Evolutionary conservation across 2,797 vertebrate genomes (phyloP).

Genomic region (Rhynchonycteris naso): DNA sequence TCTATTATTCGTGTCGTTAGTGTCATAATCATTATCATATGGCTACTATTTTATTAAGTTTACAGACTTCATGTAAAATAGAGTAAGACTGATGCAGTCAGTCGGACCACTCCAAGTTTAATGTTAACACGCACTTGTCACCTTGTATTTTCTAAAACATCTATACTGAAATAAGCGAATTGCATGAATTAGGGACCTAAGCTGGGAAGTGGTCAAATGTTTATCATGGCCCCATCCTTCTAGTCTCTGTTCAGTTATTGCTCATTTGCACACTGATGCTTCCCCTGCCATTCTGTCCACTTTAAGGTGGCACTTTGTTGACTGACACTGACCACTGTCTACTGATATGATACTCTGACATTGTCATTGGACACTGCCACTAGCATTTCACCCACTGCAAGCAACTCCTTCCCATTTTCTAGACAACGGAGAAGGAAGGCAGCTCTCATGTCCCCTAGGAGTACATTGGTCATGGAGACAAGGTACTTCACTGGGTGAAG

Average conservation of each 20-base stretch:
- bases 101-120: not conserved
- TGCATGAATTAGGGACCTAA: not conserved
- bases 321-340: not conserved
- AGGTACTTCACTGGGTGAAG: not conserved
- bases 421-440: not conserved
- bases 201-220: not conserved
- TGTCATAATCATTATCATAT: not conserved
- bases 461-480: not conserved
- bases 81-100: not conserved
- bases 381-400: not conserved
- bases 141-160: not conserved
- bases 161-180: not conserved
- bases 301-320: not conserved
- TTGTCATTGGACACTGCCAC: not conserved
- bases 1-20: not conserved
- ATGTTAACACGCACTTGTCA: not conserved
- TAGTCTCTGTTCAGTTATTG: not conserved
- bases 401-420: not conserved
- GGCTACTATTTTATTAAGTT: not conserved
- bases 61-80: not conserved
- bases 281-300: not conserved
- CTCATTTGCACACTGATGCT: accelerated
- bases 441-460: not conserved
- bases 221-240: not conserved
- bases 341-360: no score